A percentile compares a stretch with the other conserved stretches of the same genome.
These are phyloP conservation scores for Schizaphis graminum DNA, from an alignment of 2,888 invertebrate genomes.

Conservation along the genomic window DNA sequence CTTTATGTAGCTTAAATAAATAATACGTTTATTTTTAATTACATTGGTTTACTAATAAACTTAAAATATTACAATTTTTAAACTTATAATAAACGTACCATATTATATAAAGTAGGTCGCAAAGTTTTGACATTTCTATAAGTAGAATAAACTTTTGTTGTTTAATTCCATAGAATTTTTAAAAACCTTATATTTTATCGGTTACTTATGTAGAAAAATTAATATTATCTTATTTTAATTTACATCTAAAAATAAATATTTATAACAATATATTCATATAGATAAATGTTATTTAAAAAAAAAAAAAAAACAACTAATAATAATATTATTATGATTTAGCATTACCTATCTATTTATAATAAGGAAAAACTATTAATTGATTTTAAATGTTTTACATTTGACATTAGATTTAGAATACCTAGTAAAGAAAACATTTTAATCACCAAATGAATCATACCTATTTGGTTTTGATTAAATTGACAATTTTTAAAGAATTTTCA, in stretches of 20 bases:
- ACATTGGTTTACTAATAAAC: conserved; percentile 61
- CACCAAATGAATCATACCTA: too few species aligned
- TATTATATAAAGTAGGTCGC: conserved; percentile 57
- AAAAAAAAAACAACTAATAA: background rate
- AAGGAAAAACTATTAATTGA: background rate
- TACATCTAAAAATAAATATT: background rate
- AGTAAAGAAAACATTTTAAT: too few species aligned
- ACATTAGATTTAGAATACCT: too few species aligned
- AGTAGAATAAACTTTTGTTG: conserved; percentile 42
- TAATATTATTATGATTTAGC: background rate
- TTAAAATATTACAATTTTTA: conserved; percentile 64
- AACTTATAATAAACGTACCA: conserved; percentile 58
- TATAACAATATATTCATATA: background rate
- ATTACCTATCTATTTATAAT: background rate
- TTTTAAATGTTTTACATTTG: too few species aligned
- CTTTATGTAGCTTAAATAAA: conserved; percentile 60
- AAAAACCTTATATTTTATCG: conserved; percentile 49
- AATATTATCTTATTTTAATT: background rate
- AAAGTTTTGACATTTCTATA: conserved; percentile 52
- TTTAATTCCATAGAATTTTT: conserved; percentile 42
- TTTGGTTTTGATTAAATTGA: too few species aligned
- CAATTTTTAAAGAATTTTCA: too few species aligned
- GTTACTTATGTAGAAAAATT: background rate
- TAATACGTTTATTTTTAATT: conserved; percentile 65
- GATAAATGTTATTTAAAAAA: background rate